Conservation (phyloP, 2,797 vertebrate species). For the Coregonus ussuriensis region DNA sequence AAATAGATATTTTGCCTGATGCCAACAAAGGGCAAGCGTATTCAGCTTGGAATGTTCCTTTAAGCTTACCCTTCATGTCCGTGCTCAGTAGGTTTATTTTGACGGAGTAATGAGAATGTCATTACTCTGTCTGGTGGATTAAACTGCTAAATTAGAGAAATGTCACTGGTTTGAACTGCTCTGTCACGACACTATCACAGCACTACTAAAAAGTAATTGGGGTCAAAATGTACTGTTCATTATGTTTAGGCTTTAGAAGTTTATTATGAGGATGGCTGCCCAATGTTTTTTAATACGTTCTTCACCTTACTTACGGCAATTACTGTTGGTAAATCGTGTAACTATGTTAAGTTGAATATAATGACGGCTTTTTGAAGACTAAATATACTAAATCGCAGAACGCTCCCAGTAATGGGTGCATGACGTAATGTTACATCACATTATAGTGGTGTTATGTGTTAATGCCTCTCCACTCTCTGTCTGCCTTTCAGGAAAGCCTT, state of each 20-base stretch:
- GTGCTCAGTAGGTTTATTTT: not conserved
- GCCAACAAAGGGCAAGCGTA: not conserved
- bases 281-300: not conserved
- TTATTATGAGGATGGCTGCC: not conserved
- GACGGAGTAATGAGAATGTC: not conserved
- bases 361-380: not conserved
- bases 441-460: not conserved
- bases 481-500: slow-evolving; percentile 57
- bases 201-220: not conserved
- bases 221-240: not conserved
- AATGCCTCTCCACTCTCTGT: slow-evolving; percentile 5
- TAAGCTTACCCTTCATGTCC: not conserved
- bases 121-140: not conserved
- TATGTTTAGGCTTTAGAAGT: slow-evolving; percentile 1
- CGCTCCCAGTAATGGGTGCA: not conserved
- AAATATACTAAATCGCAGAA: not conserved
- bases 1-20: not conserved
- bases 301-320: too few relatives aligned
- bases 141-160: not conserved
- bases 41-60: not conserved
- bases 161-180: too few relatives aligned
- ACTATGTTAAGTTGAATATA: not conserved
- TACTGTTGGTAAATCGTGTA: not conserved
- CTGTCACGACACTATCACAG: not conserved
- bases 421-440: not conserved